A percentile compares a stretch with the other conserved stretches of the same genome.
These are phyloP conservation scores for Papilio machaon DNA, from an alignment of 1,140 invertebrate genomes.

Conservation along the genomic window DNA sequence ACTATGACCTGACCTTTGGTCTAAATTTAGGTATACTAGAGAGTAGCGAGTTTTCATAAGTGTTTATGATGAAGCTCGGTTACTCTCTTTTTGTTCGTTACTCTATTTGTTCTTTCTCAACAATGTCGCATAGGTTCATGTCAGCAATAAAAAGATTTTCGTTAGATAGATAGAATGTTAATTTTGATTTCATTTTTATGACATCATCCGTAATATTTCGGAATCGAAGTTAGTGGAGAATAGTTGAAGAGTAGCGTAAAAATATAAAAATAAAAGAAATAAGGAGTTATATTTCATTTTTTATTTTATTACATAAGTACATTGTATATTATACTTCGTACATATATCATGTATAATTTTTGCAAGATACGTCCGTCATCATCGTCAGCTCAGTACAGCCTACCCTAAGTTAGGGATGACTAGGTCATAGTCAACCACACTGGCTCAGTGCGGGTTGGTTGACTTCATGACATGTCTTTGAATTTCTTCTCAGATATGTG, in stretches of 20 bases:
- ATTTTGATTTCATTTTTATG: too few species aligned
- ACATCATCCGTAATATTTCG: too few species aligned
- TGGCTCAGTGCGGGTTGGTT: too few species aligned
- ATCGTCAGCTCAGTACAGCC: too few species aligned
- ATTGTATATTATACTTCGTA: neutral
- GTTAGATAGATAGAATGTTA: neutral
- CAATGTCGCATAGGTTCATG: neutral
- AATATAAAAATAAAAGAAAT: neutral
- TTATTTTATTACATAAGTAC: neutral
- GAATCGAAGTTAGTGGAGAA: too few species aligned
- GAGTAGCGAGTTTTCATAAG: neutral
- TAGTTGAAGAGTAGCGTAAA: too few species aligned
- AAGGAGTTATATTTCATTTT: neutral
- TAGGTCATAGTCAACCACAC: too few species aligned
- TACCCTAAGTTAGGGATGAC: too few species aligned
- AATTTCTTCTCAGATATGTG: too few species aligned
- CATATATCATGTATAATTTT: too few species aligned
- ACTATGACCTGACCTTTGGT: neutral
- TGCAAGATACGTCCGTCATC: too few species aligned
- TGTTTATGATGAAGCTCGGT: neutral
- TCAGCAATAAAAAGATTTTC: neutral
- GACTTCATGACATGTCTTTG: too few species aligned
- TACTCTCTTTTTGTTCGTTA: neutral
- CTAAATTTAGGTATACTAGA: neutral
- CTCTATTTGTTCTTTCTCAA: neutral